These are phyloP conservation scores for Solea senegalensis DNA, from an alignment of 2,113 vertebrate species.

Conservation along the genomic window DNA sequence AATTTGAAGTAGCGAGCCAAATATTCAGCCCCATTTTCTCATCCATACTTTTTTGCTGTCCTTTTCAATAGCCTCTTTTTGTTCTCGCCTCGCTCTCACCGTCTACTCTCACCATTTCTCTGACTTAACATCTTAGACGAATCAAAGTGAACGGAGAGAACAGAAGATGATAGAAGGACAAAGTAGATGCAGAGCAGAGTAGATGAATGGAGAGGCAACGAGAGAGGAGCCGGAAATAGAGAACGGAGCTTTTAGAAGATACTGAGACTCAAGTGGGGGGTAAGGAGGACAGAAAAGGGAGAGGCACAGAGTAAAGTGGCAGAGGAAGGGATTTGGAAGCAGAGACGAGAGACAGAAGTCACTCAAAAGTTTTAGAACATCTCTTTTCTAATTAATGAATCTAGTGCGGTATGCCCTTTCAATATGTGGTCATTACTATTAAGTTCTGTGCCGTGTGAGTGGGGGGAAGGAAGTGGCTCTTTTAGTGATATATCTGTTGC, in stretches of 20 bases:
- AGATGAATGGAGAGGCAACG: slow-evolving; percentile 20
- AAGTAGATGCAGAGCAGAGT: slow-evolving; percentile 22
- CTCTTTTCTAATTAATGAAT: neutral
- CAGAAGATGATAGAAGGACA: slow-evolving; percentile 25
- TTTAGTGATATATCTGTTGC: too few species aligned
- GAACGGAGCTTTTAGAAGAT: slow-evolving; percentile 20
- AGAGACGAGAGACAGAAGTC: slow-evolving; percentile 3
- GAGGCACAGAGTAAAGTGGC: neutral
- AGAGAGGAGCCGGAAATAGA: slow-evolving; percentile 26
- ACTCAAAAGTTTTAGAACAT: neutral
- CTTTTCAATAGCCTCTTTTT: slow-evolving; percentile 42
- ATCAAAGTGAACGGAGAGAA: slow-evolving; percentile 50
- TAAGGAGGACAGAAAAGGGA: slow-evolving; percentile 4
- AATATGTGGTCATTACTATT: too few species aligned
- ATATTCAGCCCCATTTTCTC: slow-evolving; percentile 34
- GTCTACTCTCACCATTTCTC: slow-evolving; percentile 33
- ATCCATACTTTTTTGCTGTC: slow-evolving; percentile 12
- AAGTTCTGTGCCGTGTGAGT: too few species aligned
- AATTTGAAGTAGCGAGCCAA: slow-evolving; percentile 32
- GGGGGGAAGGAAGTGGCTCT: too few species aligned
- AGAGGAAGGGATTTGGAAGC: neutral
- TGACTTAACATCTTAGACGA: slow-evolving; percentile 59
- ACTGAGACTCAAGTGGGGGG: slow-evolving; percentile 23
- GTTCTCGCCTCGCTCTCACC: slow-evolving; percentile 4
- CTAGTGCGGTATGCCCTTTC: too few species aligned